Conservation (phyloP, 2,113 vertebrate genomes). For the Lycaon pictus region DNA sequence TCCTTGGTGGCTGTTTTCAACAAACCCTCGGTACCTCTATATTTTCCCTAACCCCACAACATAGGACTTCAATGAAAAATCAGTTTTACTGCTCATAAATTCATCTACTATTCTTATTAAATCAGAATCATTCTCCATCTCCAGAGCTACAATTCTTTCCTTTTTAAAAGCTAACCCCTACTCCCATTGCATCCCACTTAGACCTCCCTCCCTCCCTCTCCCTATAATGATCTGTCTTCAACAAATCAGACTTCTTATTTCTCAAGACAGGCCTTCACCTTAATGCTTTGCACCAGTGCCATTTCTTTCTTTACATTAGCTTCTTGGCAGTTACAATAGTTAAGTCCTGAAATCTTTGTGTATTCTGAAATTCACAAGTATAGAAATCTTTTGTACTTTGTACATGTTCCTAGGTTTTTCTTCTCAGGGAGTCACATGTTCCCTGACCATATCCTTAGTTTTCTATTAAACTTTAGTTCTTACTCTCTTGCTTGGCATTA, state of each 20-base stretch:
- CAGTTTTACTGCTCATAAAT: background rate
- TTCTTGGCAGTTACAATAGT: background rate
- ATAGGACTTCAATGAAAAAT: conserved; percentile 2
- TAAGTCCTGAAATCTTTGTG: background rate
- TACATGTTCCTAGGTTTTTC: background rate
- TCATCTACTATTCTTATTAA: background rate
- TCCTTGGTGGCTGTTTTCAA: background rate
- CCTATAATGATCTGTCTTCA: background rate
- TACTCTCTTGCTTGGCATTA: background rate
- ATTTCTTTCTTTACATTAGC: conserved; percentile 24
- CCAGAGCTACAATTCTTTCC: background rate
- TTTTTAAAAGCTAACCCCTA: background rate
- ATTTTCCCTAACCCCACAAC: background rate
- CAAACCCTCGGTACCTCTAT: background rate
- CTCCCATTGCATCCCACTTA: background rate
- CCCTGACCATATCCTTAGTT: background rate
- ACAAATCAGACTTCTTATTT: background rate
- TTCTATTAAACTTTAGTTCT: background rate
- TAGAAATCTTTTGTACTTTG: background rate
- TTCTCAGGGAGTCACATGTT: background rate
- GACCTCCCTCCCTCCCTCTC: background rate
- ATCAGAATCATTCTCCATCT: background rate
- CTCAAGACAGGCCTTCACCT: background rate
- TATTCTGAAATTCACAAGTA: conserved; percentile 38
- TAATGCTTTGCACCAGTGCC: background rate